A percentile compares a stretch with the other conserved stretches of the same genome.
Evolutionary conservation across 2,113 vertebrate genomes (phyloP).

Genomic region (Aleadryas rufinucha): DNA sequence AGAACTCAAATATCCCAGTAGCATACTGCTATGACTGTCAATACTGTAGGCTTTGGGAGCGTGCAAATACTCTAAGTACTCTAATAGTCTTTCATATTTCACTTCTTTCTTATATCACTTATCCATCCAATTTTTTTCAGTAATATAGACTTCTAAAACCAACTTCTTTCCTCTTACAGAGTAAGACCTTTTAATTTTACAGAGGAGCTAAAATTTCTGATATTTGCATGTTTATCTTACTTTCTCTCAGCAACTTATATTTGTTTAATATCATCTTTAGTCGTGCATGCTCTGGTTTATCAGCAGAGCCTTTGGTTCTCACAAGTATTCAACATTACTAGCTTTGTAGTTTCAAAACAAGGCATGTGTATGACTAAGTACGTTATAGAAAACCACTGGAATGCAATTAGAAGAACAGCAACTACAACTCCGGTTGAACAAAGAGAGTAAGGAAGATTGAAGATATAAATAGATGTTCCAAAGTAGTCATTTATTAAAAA

Average conservation of each 20-base stretch:
- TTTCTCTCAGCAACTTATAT: not conserved
- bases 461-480: not conserved
- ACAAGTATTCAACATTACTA: not conserved
- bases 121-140: not conserved
- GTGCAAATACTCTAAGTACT: not conserved
- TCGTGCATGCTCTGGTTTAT: not conserved
- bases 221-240: not conserved
- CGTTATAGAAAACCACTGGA: not conserved
- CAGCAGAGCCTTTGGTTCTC: not conserved
- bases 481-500: not conserved
- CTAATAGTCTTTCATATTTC: not conserved
- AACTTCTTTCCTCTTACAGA: not conserved
- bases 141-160: not conserved
- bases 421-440: not conserved
- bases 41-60: not conserved
- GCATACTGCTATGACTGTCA: not conserved
- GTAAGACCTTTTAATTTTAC: not conserved
- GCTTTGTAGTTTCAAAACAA: not conserved
- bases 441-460: not conserved
- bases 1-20: not conserved
- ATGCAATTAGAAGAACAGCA: not conserved
- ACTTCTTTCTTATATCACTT: not conserved
- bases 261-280: not conserved
- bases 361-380: fast-evolving
- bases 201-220: not conserved